Evolutionary conservation across 2,113 vertebrate species (phyloP).

Genomic region (Periophthalmus modestus): DNA sequence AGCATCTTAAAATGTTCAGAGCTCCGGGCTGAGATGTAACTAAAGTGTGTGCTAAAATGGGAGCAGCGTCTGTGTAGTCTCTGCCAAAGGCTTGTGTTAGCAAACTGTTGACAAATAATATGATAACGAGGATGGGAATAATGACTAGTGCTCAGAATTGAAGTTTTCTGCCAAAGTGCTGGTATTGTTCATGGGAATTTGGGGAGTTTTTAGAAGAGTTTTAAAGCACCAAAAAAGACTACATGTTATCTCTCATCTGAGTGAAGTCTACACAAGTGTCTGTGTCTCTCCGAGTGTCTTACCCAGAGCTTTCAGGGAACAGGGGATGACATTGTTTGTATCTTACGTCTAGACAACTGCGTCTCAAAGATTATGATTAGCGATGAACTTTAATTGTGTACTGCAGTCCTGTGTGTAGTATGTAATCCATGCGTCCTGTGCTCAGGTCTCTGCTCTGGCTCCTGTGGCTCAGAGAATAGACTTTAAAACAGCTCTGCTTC

Average conservation of each 20-base stretch:
- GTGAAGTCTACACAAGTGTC: conserved; percentile 19
- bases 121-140: conserved; percentile 34
- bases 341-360: background rate
- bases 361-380: background rate
- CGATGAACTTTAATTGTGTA: background rate
- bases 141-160: conserved; percentile 36
- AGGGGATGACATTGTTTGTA: background rate
- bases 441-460: no score
- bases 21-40: conserved; percentile 54
- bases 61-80: conserved; percentile 35
- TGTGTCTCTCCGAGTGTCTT: background rate
- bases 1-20: conserved; percentile 45
- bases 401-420: no score
- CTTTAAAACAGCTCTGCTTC: no score
- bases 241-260: conserved; percentile 53
- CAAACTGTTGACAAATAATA: conserved; percentile 43
- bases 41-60: conserved; percentile 63
- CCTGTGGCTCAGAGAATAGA: no score
- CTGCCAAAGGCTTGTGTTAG: conserved; percentile 46
- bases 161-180: conserved; percentile 42
- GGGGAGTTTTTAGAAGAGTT: conserved; percentile 39
- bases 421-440: no score
- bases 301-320: background rate
- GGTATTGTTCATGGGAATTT: conserved; percentile 59
- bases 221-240: conserved; percentile 40